Percentiles rank a stretch among this genome's conserved stretches.
phyloP scores from a whole-genome alignment of 2,888 invertebrate genomes.

The Charanyca ferruginea region DNA sequence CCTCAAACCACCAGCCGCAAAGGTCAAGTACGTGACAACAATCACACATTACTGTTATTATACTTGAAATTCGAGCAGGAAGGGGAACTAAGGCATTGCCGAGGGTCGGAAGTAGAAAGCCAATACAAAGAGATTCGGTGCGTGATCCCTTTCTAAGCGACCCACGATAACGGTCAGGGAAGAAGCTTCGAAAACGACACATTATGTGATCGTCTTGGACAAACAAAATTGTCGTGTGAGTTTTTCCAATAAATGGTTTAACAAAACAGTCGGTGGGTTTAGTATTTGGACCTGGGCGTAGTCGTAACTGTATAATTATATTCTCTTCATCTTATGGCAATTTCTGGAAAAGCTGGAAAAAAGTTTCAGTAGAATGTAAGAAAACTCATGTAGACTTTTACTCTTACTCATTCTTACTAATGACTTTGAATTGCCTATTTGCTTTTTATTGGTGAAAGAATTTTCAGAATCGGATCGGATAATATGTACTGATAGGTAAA shows the following conservation, averaged over 20 bases:
- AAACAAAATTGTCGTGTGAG: neutral
- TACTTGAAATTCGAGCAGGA: constrained; percentile 18
- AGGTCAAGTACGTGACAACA: constrained; percentile 40
- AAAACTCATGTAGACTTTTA: too few species aligned
- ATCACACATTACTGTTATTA: constrained; percentile 21
- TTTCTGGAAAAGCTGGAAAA: too few species aligned
- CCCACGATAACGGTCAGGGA: constrained; percentile 4
- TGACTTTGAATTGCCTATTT: too few species aligned
- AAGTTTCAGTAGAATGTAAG: too few species aligned
- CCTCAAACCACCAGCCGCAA: neutral
- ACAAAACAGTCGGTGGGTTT: neutral
- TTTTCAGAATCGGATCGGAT: too few species aligned
- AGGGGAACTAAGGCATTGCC: constrained; percentile 13
- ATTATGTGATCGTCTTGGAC: constrained; percentile 11
- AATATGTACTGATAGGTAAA: too few species aligned
- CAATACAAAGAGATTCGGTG: constrained; percentile 37
- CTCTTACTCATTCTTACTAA: too few species aligned
- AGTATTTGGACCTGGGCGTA: neutral
- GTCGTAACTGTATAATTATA: neutral
- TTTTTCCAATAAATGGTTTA: neutral
- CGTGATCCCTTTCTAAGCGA: constrained; percentile 39
- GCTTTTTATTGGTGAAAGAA: too few species aligned
- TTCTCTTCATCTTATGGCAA: too few species aligned
- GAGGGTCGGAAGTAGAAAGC: constrained; percentile 45
- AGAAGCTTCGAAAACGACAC: neutral